Conservation (phyloP, 2,888 invertebrate genomes). For the Liposcelis brunnea region DNA sequence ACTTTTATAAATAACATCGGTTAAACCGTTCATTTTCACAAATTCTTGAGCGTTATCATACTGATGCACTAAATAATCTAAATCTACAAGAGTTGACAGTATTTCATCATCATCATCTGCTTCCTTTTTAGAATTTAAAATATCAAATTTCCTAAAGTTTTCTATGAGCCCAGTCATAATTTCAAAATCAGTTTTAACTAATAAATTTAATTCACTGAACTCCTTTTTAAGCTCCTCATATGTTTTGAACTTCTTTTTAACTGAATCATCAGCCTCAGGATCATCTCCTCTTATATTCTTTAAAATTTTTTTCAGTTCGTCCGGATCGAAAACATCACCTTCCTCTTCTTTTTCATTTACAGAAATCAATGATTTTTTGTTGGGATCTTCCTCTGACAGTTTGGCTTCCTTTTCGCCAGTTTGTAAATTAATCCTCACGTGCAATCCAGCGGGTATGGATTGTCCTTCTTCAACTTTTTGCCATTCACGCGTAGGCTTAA, state of each 20-base stretch:
- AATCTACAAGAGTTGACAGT: slow-evolving; percentile 37
- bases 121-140: slow-evolving; percentile 19
- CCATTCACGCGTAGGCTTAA: slow-evolving; percentile 45
- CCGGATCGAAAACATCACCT: slow-evolving; percentile 21
- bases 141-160: slow-evolving; percentile 30
- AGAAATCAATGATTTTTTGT: slow-evolving; percentile 18
- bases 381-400: slow-evolving; percentile 34
- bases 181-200: slow-evolving; percentile 49
- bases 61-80: slow-evolving; percentile 60
- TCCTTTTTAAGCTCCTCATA: slow-evolving; percentile 48
- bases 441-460: slow-evolving; percentile 49
- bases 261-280: slow-evolving; percentile 20
- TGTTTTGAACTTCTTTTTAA: slow-evolving; percentile 33
- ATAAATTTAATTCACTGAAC: slow-evolving; percentile 39
- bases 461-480: slow-evolving; percentile 42
- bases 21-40: slow-evolving; percentile 42
- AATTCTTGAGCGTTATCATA: slow-evolving; percentile 58
- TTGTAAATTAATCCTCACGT: slow-evolving; percentile 55
- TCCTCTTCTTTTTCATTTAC: slow-evolving; percentile 19
- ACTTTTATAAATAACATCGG: slow-evolving; percentile 39
- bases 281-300: slow-evolving; percentile 23
- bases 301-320: slow-evolving; percentile 23
- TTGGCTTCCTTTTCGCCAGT: slow-evolving; percentile 61
- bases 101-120: slow-evolving; percentile 25
- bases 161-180: slow-evolving; percentile 37